These are phyloP conservation scores for Dendrolimus punctatus DNA, from an alignment of 1,140 invertebrate species.

Conservation along the genomic window DNA sequence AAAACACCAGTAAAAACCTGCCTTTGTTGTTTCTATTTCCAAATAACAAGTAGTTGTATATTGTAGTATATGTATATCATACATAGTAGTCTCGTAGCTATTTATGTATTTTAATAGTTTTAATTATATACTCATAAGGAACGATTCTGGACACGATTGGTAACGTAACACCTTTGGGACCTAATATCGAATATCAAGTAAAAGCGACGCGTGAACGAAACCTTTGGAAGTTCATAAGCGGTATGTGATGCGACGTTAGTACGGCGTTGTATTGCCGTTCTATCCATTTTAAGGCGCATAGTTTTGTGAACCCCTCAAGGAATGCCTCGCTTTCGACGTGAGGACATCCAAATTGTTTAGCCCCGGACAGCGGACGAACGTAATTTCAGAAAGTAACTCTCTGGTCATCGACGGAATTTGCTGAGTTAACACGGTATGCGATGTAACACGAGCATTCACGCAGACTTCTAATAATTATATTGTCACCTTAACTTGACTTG, in stretches of 20 bases:
- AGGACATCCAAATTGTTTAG: conserved; percentile 44
- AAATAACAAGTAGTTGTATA: too few species aligned
- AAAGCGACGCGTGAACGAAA: too few species aligned
- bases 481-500: neutral
- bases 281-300: conserved; percentile 39
- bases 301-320: conserved; percentile 32
- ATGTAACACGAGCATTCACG: neutral
- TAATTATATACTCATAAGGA: too few species aligned
- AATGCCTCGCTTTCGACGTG: conserved; percentile 37
- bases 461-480: neutral
- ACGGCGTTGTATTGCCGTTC: neutral
- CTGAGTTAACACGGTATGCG: conserved; percentile 19
- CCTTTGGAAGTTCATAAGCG: neutral
- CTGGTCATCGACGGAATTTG: conserved; percentile 32
- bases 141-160: too few species aligned
- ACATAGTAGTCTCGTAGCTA: too few species aligned
- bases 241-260: neutral
- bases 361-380: conserved; percentile 24
- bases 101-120: too few species aligned
- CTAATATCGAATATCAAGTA: too few species aligned
- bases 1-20: too few species aligned
- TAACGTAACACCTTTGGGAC: too few species aligned
- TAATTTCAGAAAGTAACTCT: conserved; percentile 41
- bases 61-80: too few species aligned
- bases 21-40: too few species aligned